Base-by-base conservation (phyloP, 1,140 invertebrate genomes). In the Thrips palmi region DNA sequence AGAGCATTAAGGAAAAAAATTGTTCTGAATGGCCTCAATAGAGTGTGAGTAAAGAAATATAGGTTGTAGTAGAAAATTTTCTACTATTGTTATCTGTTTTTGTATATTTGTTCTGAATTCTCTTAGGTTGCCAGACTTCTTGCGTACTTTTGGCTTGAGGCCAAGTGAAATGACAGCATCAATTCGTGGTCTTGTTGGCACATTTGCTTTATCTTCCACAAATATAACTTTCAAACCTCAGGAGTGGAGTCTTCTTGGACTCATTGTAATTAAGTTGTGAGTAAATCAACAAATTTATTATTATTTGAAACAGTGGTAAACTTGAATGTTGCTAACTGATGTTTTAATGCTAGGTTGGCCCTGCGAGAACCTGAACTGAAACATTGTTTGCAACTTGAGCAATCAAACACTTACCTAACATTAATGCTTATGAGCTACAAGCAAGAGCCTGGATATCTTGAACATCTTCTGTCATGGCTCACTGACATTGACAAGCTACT, bases 191-290 rank as follows among this genome's bases (percentile, higher is more conserved):
- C 49, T 72, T 24, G 59, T 70, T 4, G 60, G 60, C 43, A 71
- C 67, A 21, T 70, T 71, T 43, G 62, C 58, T 43, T 53, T 72
- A 22, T 60, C 59, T 47, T 59, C 70, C 4, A 54, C 66, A 44
- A 72, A 71, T 48, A 64, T 71, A 34, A 49, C 54, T n/a, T 55
- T 64, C 27, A 58, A 56, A 47, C 56, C 53, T 24, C 45, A 51
- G 5, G 60, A 65, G 45, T 62, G 58, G 57, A 61, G 52, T 47
- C 47, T 65, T 3, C 50, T 63, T 20, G 53, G 53, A 25, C 47
- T 65, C 0, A 41, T 64, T 14, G 49, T 63, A 4, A 55, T 63
- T 11, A 60, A 59, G 51, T 49, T 64, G 60, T 62, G 52, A 54
- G 58, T 52, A 41, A 11, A n/a, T 14, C 4, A 4, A 2, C 14